Percentiles rank a stretch among this genome's conserved stretches.
These are phyloP conservation scores for Brachionus calyciflorus DNA, from an alignment of 1,140 invertebrate species.

Conservation along the genomic window DNA sequence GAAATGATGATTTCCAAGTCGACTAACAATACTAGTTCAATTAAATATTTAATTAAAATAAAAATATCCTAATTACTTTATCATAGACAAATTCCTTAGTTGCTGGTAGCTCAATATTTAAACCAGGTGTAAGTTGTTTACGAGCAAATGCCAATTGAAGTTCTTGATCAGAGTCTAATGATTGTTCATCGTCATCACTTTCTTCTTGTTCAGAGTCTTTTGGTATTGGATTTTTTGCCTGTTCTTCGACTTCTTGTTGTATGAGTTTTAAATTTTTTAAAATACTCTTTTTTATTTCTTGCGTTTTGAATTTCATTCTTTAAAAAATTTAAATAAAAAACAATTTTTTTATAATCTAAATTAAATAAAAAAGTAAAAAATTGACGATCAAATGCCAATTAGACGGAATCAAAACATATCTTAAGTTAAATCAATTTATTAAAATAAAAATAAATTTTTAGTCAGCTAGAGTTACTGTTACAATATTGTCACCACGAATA, in stretches of 20 bases:
- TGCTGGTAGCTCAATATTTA: not conserved
- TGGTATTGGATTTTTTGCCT: not conserved
- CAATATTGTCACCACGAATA: slow-evolving; percentile 80
- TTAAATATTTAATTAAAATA: no score
- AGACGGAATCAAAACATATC: not conserved
- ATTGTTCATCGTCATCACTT: slow-evolving; percentile 47
- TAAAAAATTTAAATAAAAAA: no score
- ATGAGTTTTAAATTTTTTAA: slow-evolving; percentile 41
- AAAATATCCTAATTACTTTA: not conserved
- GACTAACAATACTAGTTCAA: no score
- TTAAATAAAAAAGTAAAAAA: not conserved
- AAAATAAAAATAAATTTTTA: slow-evolving; percentile 10
- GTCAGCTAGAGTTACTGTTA: slow-evolving; percentile 60
- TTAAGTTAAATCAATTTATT: no score
- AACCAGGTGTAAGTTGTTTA: slow-evolving; percentile 1
- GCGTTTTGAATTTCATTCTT: slow-evolving; percentile 46
- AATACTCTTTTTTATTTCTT: slow-evolving; percentile 43
- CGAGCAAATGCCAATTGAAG: slow-evolving; percentile 26
- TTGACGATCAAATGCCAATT: slow-evolving; percentile 28
- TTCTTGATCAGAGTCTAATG: slow-evolving; percentile 42
- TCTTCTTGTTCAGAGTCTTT: slow-evolving; percentile 17
- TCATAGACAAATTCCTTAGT: slow-evolving; percentile 35
- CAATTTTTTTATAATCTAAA: no score
- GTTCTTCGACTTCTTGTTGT: slow-evolving; percentile 24
- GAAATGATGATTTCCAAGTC: no score